Base-by-base conservation (phyloP, 1,140 invertebrate species). In the Arion vulgaris region DNA sequence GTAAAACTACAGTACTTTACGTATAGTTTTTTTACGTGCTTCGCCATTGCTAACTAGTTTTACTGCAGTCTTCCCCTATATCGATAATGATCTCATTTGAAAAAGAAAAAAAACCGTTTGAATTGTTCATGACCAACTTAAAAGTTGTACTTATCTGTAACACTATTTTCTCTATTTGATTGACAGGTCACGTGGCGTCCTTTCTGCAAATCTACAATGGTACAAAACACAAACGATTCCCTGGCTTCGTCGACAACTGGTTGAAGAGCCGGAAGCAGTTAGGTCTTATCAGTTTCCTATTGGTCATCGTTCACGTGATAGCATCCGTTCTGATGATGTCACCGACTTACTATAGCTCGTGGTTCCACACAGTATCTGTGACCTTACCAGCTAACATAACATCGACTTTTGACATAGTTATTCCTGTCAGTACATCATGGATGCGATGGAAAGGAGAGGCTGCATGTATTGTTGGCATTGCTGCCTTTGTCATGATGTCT, bases 381-480 rank as follows among this genome's bases (percentile, higher is more conserved):
- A 76, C 75, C 0, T 78, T 90, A 36, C 87, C 88, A 15, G 80
- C 57, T 36, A 89, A 89, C 76, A 23, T 82, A 1, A 84, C 87
- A 0, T 13, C 39, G 32, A 53, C 74, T 13, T 45, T 84, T 26
- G 69, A 86, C 36, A 19, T 87, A 0, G 69, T 66, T 28, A 49
- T 85, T 17, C 77, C 85, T 0, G 77, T 85, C 19, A 84, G 80
- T 11, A 82, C 75, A 0, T 66, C 36, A 0, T 86, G 86, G 87
- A 88, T 89, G 87, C 87, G 81, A 0, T 91, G 89, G 89, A 89
- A 88, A 53, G 89, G 89, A 9, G 89, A 91, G 71, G 83, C 87
- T 4, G 88, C 87, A 7, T 85, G 88, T 73, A 71, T 89, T 26
- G 45, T 85, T 0, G 91, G 91, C 19, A 88, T 90, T 26, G n/a